Percentiles rank a stretch among this genome's conserved stretches.
These are phyloP conservation scores for Nematopogon swammerdamellus DNA, from an alignment of 2,888 invertebrate genomes.

Conservation along the genomic window DNA sequence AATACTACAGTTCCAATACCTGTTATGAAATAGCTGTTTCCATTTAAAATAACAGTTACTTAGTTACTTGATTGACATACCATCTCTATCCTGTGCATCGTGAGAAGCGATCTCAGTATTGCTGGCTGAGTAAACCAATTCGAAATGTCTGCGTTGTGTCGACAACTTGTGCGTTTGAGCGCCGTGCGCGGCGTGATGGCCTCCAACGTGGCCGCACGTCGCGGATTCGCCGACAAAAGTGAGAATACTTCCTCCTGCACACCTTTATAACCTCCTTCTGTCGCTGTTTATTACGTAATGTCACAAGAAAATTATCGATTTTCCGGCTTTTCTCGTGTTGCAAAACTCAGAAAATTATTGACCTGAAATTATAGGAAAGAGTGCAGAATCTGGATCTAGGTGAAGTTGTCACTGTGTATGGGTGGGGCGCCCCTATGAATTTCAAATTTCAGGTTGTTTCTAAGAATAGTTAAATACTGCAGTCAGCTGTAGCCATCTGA, in stretches of 20 bases:
- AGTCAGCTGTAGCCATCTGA: no score
- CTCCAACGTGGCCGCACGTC: conserved; percentile 47
- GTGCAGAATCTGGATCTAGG: no score
- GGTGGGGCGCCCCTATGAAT: no score
- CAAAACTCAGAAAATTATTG: no score
- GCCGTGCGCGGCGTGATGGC: conserved; percentile 62
- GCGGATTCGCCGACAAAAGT: conserved; percentile 64
- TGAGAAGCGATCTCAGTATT: conserved; percentile 40
- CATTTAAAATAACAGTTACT: no score
- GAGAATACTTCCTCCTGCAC: conserved; percentile 29
- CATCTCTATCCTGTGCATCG: conserved; percentile 33
- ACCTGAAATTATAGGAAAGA: no score
- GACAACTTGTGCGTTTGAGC: conserved; percentile 64
- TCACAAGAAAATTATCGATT: conserved; percentile 21
- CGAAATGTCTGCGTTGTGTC: conserved; percentile 74
- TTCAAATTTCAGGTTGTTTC: no score
- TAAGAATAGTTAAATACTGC: no score
- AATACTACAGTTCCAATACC: no score
- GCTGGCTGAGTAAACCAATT: conserved; percentile 18
- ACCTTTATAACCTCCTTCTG: conserved; percentile 22
- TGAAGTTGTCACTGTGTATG: no score
- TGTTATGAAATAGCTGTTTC: no score
- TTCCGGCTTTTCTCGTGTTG: background rate
- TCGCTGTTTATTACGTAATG: conserved; percentile 51
- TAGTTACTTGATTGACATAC: no score